Base-by-base conservation (phyloP, 2,797 vertebrate species). In the Chloroceryle amazona region DNA sequence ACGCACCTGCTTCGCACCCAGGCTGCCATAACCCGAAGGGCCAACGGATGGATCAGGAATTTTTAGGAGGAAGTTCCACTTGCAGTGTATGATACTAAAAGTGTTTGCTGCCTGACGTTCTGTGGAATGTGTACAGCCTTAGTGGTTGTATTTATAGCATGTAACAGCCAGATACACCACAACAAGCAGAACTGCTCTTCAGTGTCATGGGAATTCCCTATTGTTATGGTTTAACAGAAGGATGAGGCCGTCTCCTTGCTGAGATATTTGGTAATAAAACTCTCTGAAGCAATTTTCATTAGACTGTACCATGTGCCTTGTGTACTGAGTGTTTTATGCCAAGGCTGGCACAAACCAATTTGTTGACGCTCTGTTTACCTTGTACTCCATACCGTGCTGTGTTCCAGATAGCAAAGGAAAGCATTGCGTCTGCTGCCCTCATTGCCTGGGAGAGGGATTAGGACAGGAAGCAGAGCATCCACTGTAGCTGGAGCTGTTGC, bases 361-460 rank as follows among this genome's bases (percentile, higher is more conserved):
- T 82, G 78, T 73, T 75, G 92, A 72, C 0, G 16, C 65, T 83
- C 63, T 94, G 82, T 90, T 93, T 87, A 51, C 73, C 87, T 81
- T 74, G 65, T 54, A 6, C 72, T 87, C 82, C 46, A 4, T 26
- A 14, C 54, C 10, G 8, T 12, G 4, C 94, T 13, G 5, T 29
- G 62, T 10, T 95, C 62, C 47, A 46, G 55, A 57, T 6, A 57
- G 65, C 55, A 52, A 12, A 44, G 73, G 81, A 39, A 55, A n/a
- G 63, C 41, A 0, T 5, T 49, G 58, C 2, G 0, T 17, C 66
- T 86, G 68, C 88, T 90, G 68, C 54, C 73, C 46, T 86, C 79
- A 37, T 86, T 23, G 31, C 95, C 81, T 94, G 67, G 67, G 81
- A 85, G 92, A 65, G 84, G 72, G 74, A 81, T 94, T 65, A 65